Percentiles rank a stretch among this genome's conserved stretches.
Conservation (phyloP, 2,113 vertebrate genomes). For the Mionectes macconnelli region DNA sequence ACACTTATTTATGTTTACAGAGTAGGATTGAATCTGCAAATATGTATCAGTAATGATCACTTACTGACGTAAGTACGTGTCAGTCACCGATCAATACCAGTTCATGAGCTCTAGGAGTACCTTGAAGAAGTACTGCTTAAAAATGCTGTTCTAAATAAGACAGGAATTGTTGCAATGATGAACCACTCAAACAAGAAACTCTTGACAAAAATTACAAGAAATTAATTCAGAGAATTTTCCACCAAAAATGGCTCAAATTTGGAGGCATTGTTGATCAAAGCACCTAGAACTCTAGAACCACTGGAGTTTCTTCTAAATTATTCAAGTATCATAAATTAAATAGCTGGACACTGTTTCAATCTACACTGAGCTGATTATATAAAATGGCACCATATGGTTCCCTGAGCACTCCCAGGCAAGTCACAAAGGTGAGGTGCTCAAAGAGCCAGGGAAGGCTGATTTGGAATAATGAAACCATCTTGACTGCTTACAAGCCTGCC, state of each 20-base stretch:
- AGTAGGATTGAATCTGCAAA: background rate
- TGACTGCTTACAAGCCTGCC: background rate
- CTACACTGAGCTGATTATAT: background rate
- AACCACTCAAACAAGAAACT: background rate
- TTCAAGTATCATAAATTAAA: constrained; percentile 8
- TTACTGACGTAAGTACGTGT: background rate
- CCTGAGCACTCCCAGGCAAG: background rate
- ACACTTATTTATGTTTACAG: background rate
- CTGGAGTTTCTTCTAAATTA: constrained; percentile 26
- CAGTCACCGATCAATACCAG: background rate
- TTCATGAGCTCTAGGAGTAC: background rate
- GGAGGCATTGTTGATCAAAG: background rate
- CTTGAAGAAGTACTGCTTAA: background rate
- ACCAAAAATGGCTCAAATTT: background rate
- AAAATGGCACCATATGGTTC: constrained; percentile 3
- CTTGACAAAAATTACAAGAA: background rate
- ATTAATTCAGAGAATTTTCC: background rate
- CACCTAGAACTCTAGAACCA: background rate
- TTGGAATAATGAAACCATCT: background rate
- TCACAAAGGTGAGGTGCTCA: background rate
- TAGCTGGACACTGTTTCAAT: background rate
- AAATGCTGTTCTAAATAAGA: background rate
- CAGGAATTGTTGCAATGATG: background rate
- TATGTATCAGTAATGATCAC: background rate
- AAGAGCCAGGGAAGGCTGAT: background rate